These are phyloP conservation scores for Xiphias gladius DNA, from an alignment of 2,113 vertebrate genomes.

Conservation along the genomic window DNA sequence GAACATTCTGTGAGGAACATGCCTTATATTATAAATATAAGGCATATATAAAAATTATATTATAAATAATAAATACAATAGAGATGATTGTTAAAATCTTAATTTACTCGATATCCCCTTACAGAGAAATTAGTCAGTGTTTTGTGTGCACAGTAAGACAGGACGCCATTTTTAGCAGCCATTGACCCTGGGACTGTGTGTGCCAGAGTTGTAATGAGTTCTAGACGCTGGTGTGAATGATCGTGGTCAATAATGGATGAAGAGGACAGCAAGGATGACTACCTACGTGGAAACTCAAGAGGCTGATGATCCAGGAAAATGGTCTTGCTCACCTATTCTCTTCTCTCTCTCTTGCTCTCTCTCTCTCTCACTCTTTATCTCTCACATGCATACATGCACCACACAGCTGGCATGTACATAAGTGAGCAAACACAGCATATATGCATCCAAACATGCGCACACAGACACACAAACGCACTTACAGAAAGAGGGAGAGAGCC, in stretches of 20 bases:
- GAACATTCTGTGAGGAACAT: slow-evolving; percentile 1
- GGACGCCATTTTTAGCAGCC: slow-evolving; percentile 23
- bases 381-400: slow-evolving; percentile 27
- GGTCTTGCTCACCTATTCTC: slow-evolving; percentile 21
- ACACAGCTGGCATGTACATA: slow-evolving; percentile 36
- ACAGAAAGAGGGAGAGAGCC: slow-evolving; percentile 16
- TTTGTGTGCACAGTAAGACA: neutral
- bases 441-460: slow-evolving; percentile 22
- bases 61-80: neutral
- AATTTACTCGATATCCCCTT: neutral
- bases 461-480: slow-evolving; percentile 26
- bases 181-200: slow-evolving; percentile 18
- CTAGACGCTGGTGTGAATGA: slow-evolving; percentile 79
- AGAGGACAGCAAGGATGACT: slow-evolving; percentile 81
- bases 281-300: slow-evolving; percentile 80
- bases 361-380: slow-evolving; percentile 32
- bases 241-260: slow-evolving; percentile 87
- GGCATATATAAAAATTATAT: neutral
- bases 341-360: neutral
- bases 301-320: slow-evolving; percentile 37
- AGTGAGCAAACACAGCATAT: slow-evolving; percentile 51
- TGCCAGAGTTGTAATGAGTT: slow-evolving; percentile 76
- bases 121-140: neutral
- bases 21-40: neutral
- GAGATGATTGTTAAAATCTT: neutral